phyloP scores from a whole-genome alignment of 2,797 vertebrate genomes.

The Avahi laniger region DNA sequence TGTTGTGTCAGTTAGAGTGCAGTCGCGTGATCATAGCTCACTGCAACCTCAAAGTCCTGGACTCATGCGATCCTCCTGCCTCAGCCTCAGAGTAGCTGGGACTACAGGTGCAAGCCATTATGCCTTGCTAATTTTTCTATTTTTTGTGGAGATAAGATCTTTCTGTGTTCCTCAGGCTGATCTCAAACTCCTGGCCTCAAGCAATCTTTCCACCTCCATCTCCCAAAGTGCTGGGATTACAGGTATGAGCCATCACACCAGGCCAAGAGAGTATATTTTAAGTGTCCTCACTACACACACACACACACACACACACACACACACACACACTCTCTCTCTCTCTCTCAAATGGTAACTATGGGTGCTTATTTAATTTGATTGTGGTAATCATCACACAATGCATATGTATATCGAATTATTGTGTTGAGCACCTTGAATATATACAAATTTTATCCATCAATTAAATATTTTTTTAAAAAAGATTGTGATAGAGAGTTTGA shows the following conservation, averaged over 20 bases:
- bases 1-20: background rate
- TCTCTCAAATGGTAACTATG: background rate
- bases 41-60: background rate
- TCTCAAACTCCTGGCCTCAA: background rate
- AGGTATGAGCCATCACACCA: background rate
- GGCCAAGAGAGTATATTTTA: background rate
- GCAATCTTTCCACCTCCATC: background rate
- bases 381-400: background rate
- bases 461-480: background rate
- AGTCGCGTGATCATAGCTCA: background rate
- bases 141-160: background rate
- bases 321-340: background rate
- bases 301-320: too few species aligned
- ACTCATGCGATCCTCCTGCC: background rate
- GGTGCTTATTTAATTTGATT: background rate
- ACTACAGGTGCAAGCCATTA: fast-evolving
- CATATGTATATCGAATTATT: background rate
- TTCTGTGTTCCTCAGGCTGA: background rate
- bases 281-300: background rate
- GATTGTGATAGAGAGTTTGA: background rate
- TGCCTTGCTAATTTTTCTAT: background rate
- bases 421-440: background rate
- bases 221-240: background rate
- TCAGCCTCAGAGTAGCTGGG: background rate
- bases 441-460: background rate